Evolutionary conservation across 2,888 invertebrate species (phyloP).

Genomic region (Thereva unica): DNA sequence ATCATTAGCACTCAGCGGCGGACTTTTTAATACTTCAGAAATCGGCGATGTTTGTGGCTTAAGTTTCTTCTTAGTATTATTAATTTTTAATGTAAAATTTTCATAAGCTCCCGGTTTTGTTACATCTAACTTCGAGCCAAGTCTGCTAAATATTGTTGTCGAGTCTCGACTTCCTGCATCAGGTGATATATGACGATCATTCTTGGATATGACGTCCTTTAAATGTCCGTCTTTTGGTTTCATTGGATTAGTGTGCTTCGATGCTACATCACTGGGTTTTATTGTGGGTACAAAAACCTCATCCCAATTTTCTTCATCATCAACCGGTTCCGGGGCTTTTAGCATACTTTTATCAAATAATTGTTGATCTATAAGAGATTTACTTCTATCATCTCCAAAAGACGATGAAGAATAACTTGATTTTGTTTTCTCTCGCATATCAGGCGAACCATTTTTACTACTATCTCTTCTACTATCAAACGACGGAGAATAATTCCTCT

Average conservation of each 20-base stretch:
- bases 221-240: neutral
- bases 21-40: constrained; percentile 49
- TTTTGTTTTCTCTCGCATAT: no score
- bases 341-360: no score
- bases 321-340: neutral
- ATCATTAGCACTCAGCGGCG: constrained; percentile 49
- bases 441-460: no score
- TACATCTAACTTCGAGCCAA: constrained; percentile 3
- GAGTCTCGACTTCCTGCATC: constrained; percentile 10
- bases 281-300: no score
- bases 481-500: no score
- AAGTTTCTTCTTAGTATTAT: constrained; percentile 41
- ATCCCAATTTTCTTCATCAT: neutral
- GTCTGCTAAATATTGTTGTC: constrained; percentile 6
- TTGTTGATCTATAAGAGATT: no score
- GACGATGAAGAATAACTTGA: no score
- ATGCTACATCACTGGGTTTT: no score
- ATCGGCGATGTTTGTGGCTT: constrained; percentile 12
- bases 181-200: no score
- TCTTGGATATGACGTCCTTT: no score
- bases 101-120: neutral
- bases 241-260: neutral
- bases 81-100: constrained; percentile 44
- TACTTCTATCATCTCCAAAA: no score
- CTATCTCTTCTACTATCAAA: no score